Base-by-base conservation (phyloP, 2,113 vertebrate species). In the Etheostoma cragini region DNA sequence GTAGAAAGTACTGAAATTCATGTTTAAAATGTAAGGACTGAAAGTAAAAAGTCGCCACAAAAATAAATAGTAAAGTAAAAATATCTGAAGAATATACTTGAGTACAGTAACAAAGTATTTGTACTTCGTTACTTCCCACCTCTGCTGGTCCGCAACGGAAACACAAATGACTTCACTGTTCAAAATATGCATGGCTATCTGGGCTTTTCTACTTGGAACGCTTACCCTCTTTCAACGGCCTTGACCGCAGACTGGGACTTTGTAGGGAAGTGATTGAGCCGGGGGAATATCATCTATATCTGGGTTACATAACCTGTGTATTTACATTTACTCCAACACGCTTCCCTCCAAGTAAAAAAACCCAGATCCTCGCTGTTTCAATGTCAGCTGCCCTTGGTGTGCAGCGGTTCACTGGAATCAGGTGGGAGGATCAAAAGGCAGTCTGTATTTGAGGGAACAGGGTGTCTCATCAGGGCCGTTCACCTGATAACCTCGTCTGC, bases 361-460 rank as follows among this genome's bases (percentile, higher is more conserved):
- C 81, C 66, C 47, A 78, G 69, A 79, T 70, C 68, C 42, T 78
- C 13, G 47, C 70, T 45, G 46, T 88, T 77, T 89, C 14, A 76
- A 69, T 78, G 83, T 89, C 80, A 76, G 82, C 68, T 80, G 83
- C 78, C 81, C 87, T 92, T 65, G 81, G 82, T 73, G 61, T 14
- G 17, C 72, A 46, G 85, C 11, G 24, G 57, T 82, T 62, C 53
- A 76, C 81, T 75, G 88, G 70, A 82, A 81, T 89, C 86, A 76
- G 76, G 87, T 75, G 82, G 89, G 87, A 7, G 68, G 92, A 88
- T 93, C 90, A 91, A 92, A 93, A 89, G 81, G 78, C 76, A 38
- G 84, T 78, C 71, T 82, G 77, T 89, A 73, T 90, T 90, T 91
- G 83, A 87, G 86, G 54, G 74, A 81, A 64, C 82, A 73, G 82